Evolutionary conservation across 2,113 vertebrate genomes (phyloP).

Genomic region (Panthera uncia): DNA sequence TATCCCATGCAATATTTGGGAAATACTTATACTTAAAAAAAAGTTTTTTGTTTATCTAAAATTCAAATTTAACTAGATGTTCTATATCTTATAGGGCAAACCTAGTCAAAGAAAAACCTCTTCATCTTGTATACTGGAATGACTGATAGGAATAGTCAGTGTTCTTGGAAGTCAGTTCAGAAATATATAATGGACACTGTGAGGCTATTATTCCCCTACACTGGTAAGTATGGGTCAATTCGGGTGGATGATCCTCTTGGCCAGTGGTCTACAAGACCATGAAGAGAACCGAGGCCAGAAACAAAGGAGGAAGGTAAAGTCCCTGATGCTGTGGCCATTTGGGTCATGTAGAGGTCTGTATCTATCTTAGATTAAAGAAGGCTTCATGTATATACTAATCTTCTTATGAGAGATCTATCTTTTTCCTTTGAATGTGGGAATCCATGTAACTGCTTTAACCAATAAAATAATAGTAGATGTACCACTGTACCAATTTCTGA

Average conservation of each 20-base stretch:
- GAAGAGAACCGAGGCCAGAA: not conserved
- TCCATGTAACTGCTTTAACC: not conserved
- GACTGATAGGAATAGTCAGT: not conserved
- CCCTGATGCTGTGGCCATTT: not conserved
- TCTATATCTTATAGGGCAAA: not conserved
- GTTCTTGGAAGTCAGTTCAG: conserved; percentile 5
- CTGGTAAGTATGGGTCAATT: not conserved
- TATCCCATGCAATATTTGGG: not conserved
- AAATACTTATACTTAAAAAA: not conserved
- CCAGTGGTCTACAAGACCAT: not conserved
- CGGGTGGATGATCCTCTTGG: not conserved
- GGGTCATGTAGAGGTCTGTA: not conserved
- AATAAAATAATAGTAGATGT: not conserved
- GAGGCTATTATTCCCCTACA: not conserved
- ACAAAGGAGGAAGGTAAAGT: not conserved
- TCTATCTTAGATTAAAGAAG: not conserved
- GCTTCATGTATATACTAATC: not conserved
- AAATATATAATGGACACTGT: not conserved
- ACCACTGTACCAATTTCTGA: not conserved
- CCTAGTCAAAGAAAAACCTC: not conserved
- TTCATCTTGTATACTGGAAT: not conserved
- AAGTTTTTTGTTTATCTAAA: not conserved
- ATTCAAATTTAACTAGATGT: not conserved
- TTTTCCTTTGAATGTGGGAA: not conserved
- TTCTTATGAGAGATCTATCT: not conserved